phyloP scores from a whole-genome alignment of 2,113 vertebrate species.

The Stigmatopora nigra region DNA sequence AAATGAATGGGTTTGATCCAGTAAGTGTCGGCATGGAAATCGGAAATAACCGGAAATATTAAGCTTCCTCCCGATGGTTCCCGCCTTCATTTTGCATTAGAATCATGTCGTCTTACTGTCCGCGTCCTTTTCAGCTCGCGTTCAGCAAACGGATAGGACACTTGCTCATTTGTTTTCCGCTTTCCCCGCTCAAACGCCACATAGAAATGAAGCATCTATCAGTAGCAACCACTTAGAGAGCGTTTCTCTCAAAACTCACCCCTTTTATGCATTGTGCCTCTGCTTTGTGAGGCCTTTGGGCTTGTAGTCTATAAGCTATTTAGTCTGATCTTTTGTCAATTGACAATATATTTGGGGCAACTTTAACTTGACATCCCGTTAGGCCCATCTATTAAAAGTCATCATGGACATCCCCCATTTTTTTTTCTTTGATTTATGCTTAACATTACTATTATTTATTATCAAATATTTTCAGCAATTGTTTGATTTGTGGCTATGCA shows the following conservation, averaged over 20 bases:
- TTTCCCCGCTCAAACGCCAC: conserved; percentile 13
- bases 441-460: conserved; percentile 74
- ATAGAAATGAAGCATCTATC: conserved; percentile 23
- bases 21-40: conserved; percentile 16
- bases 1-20: conserved; percentile 35
- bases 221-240: conserved; percentile 23
- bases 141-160: conserved; percentile 24
- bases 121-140: conserved; percentile 24
- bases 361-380: conserved; percentile 43
- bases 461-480: conserved; percentile 71
- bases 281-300: conserved; percentile 20
- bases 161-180: conserved; percentile 34
- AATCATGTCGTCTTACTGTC: conserved; percentile 17
- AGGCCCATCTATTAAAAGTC: conserved; percentile 44
- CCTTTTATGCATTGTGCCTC: conserved; percentile 21
- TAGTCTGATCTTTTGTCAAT: conserved; percentile 24
- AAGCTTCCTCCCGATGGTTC: conserved; percentile 16
- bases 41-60: conserved; percentile 4
- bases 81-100: conserved; percentile 19
- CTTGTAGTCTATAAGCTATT: conserved; percentile 28
- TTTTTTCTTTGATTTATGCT: conserved; percentile 52
- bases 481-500: conserved; percentile 67
- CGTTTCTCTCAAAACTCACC: conserved; percentile 31
- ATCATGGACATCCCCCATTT: conserved; percentile 29
- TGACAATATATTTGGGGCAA: conserved; percentile 40